A percentile compares a stretch with the other conserved stretches of the same genome.
phyloP scores from a whole-genome alignment of 2,888 invertebrate genomes.

The Eurytoma californica region DNA sequence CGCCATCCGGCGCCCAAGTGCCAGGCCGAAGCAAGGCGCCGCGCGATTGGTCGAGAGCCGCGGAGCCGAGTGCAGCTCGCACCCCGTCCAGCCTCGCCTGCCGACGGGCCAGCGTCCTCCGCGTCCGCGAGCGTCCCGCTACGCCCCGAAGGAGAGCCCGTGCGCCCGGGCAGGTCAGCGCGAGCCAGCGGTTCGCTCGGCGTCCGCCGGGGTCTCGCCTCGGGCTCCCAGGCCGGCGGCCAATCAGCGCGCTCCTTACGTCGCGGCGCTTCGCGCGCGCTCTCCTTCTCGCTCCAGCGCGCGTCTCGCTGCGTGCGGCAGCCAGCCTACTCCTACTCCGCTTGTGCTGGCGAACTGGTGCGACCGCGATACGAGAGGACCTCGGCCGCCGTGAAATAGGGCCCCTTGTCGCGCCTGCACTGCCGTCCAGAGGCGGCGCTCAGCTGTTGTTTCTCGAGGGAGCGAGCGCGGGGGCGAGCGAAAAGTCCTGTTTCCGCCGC shows the following conservation, averaged over 20 bases:
- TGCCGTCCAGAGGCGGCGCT: slow-evolving; percentile 27
- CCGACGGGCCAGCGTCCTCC: neutral
- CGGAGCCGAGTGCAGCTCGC: neutral
- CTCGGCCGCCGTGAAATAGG: neutral
- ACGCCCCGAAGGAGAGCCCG: neutral
- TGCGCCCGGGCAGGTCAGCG: neutral
- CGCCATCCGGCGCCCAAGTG: slow-evolving; percentile 69
- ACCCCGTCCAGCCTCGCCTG: neutral
- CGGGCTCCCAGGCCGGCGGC: neutral
- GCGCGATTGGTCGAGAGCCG: slow-evolving; percentile 67
- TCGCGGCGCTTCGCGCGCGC: neutral
- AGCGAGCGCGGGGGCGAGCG: neutral
- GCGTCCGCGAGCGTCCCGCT: neutral
- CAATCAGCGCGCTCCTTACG: slow-evolving; percentile 35
- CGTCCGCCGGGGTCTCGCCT: neutral
- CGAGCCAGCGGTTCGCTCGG: neutral
- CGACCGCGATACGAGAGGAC: neutral
- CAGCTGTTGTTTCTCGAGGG: slow-evolving; percentile 24
- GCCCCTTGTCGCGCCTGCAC: neutral
- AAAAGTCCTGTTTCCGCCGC: neutral
- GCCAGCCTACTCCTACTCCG: neutral
- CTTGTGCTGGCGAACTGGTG: neutral
- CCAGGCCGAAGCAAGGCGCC: slow-evolving; percentile 48
- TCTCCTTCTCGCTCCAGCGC: slow-evolving; percentile 16
- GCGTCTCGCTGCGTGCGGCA: slow-evolving; percentile 41